A percentile compares a stretch with the other conserved stretches of the same genome.
These are phyloP conservation scores for Apocrypta bakeri DNA, from an alignment of 1,140 invertebrate genomes.

Conservation along the genomic window DNA sequence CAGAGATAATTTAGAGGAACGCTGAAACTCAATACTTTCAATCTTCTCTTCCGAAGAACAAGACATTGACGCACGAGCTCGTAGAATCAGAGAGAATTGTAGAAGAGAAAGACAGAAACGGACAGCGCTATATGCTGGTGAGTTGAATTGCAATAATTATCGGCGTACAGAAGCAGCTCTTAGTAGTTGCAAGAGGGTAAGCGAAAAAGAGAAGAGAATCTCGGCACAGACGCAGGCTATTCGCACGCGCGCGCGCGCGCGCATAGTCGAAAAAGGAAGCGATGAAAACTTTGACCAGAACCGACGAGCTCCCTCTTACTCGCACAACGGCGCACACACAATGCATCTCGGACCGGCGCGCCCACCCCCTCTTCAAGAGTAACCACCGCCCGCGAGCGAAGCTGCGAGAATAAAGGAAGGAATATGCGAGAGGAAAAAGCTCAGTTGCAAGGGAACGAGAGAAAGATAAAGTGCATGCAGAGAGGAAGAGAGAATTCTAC, in stretches of 20 bases:
- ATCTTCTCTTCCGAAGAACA: no score
- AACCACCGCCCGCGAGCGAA: background rate
- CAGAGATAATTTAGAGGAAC: no score
- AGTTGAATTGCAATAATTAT: conserved; percentile 68
- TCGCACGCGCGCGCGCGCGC: conserved; percentile 39
- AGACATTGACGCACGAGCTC: background rate
- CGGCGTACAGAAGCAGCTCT: conserved; percentile 54
- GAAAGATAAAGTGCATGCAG: background rate
- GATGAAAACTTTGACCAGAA: conserved; percentile 71
- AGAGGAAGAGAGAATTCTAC: conserved; percentile 48
- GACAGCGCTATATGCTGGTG: conserved; percentile 47
- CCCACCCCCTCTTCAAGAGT: conserved; percentile 55
- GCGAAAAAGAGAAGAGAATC: background rate
- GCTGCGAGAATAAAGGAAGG: conserved; percentile 24
- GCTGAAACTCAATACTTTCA: no score
- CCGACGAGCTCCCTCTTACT: background rate
- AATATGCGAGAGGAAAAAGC: conserved; percentile 22
- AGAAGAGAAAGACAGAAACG: conserved; percentile 45
- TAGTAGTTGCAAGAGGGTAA: conserved; percentile 26
- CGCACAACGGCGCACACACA: conserved; percentile 62
- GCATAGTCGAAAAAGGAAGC: conserved; percentile 56
- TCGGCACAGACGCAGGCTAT: conserved; percentile 24
- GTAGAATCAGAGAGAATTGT: background rate
- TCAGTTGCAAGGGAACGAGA: background rate
- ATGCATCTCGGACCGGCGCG: conserved; percentile 61